A percentile compares a stretch with the other conserved stretches of the same genome.
Conservation (phyloP, 2,888 invertebrate species). For the Drosophila subsilvestris region DNA sequence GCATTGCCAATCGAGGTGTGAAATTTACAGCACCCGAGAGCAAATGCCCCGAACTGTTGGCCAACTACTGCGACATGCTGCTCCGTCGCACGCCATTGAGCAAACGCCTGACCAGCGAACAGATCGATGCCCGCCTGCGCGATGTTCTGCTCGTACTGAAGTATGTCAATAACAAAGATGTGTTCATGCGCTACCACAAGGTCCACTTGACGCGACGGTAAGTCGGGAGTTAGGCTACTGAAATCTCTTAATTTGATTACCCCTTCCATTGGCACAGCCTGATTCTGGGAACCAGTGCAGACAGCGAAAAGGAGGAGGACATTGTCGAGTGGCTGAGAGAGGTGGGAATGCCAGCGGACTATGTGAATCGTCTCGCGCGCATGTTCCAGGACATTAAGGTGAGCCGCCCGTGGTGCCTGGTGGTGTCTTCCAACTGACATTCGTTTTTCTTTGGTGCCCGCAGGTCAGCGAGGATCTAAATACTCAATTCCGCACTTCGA, state of each 20-base stretch:
- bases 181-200: constrained; percentile 99
- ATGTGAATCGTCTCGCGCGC: constrained; percentile 98
- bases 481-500: constrained; percentile 94
- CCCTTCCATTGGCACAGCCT: constrained; percentile 85
- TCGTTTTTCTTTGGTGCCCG: neutral
- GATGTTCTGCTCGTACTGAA: constrained; percentile 98
- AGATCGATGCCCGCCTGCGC: constrained; percentile 96
- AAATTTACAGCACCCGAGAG: constrained; percentile 94
- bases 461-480: constrained; percentile 96
- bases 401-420: neutral
- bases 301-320: constrained; percentile 99
- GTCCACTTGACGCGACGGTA: constrained; percentile 95
- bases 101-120: constrained; percentile 97
- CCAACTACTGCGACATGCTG: constrained; percentile 99
- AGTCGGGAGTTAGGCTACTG: constrained; percentile 20
- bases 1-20: constrained; percentile 87
- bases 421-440: accelerated
- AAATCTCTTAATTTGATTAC: neutral
- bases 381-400: constrained; percentile 99
- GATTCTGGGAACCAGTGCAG: constrained; percentile 98
- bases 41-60: constrained; percentile 98
- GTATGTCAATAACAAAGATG: constrained; percentile 99
- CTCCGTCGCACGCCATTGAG: constrained; percentile 97
- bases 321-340: constrained; percentile 99
- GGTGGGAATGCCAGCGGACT: constrained; percentile 99